Conservation (phyloP, 2,113 vertebrate species). For the Todiramphus saurophagus region DNA sequence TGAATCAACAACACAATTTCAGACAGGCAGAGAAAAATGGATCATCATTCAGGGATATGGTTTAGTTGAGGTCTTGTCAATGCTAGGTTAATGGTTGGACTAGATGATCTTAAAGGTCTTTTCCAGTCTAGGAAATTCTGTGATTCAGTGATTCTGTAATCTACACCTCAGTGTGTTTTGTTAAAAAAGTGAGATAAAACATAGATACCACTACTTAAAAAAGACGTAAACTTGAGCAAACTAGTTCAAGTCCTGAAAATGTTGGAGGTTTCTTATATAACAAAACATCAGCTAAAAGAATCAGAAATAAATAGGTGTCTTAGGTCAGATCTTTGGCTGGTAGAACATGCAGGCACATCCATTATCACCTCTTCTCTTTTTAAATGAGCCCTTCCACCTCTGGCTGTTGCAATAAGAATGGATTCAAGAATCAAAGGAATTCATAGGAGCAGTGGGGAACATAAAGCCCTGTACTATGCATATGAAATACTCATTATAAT, state of each 20-base stretch:
- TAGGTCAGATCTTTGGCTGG: not conserved
- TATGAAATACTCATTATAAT: not conserved
- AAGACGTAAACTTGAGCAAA: not conserved
- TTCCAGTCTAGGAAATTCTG: too few species aligned
- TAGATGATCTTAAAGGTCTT: too few species aligned
- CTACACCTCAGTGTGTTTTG: not conserved
- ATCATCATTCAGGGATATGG: not conserved
- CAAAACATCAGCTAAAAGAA: not conserved
- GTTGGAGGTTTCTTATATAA: not conserved
- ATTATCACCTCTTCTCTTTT: conserved; percentile 33
- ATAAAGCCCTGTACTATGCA: not conserved
- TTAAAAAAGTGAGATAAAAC: not conserved
- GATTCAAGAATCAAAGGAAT: conserved; percentile 50
- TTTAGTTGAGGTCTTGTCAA: too few species aligned
- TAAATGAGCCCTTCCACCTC: not conserved
- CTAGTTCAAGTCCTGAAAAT: not conserved
- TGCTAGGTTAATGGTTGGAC: too few species aligned
- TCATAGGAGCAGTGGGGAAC: not conserved
- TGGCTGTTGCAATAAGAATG: conserved; percentile 13
- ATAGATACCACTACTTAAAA: not conserved
- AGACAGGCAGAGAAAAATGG: not conserved
- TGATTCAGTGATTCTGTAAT: too few species aligned
- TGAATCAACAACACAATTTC: not conserved
- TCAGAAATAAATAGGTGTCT: conserved; percentile 3
- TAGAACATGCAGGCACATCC: not conserved